Percentiles rank a stretch among this genome's conserved stretches.
Evolutionary conservation across 2,888 invertebrate genomes (phyloP).

Genomic region (Syrphus vitripennis): DNA sequence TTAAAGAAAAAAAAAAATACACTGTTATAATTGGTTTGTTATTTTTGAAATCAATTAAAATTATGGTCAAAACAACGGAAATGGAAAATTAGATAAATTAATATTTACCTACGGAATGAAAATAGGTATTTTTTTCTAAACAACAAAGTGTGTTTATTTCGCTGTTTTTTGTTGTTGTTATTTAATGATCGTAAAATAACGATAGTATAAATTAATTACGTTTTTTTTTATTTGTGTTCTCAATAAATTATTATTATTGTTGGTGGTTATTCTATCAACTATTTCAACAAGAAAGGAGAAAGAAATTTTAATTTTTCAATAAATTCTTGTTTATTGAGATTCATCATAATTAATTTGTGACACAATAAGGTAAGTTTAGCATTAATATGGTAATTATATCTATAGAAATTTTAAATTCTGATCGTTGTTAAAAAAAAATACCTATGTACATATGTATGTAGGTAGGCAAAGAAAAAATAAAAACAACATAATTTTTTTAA

Average conservation of each 20-base stretch:
- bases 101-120: background rate
- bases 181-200: slow-evolving; percentile 10
- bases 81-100: slow-evolving; percentile 16
- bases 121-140: background rate
- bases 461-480: too few species aligned
- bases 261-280: background rate
- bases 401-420: too few species aligned
- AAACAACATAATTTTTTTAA: too few species aligned
- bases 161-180: background rate
- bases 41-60: slow-evolving; percentile 16
- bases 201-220: background rate
- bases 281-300: background rate
- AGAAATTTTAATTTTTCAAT: background rate
- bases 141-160: background rate
- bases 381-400: too few species aligned
- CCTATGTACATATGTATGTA: too few species aligned
- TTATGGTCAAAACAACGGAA: slow-evolving; percentile 11
- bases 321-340: background rate
- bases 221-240: background rate
- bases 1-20: background rate
- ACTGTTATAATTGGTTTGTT: slow-evolving; percentile 40
- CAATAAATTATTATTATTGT: background rate
- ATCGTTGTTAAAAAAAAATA: too few species aligned
- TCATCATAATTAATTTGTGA: background rate
- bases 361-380: background rate